Conservation (phyloP, 2,888 invertebrate species). For the Hyalella azteca region DNA sequence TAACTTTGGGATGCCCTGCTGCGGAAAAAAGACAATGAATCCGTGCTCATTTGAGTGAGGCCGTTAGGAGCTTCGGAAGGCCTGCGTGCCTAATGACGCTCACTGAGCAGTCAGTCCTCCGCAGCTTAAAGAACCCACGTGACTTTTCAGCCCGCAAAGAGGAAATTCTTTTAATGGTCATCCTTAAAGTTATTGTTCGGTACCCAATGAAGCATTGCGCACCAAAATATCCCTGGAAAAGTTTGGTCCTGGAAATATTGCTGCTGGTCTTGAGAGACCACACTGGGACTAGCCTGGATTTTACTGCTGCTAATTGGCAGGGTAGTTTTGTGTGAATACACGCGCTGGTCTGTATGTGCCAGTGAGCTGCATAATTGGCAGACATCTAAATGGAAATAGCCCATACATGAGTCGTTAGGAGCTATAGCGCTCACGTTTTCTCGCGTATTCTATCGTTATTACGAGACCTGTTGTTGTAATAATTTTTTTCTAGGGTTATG, state of each 20-base stretch:
- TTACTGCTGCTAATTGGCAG: not conserved
- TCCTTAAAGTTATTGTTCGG: not conserved
- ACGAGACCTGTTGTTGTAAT: too few species aligned
- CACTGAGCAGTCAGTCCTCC: not conserved
- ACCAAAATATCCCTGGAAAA: not conserved
- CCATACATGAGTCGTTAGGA: too few species aligned
- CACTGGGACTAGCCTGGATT: not conserved
- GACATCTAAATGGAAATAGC: too few species aligned
- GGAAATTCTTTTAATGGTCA: not conserved
- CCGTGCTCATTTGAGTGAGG: constrained; percentile 32
- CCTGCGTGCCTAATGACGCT: constrained; percentile 15
- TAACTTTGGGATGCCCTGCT: constrained; percentile 15
- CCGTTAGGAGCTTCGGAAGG: not conserved
- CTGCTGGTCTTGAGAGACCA: not conserved
- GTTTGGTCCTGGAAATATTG: not conserved
- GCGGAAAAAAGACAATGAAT: constrained; percentile 20
- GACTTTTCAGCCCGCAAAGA: not conserved
- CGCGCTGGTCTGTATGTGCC: too few species aligned
- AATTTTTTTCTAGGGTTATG: too few species aligned
- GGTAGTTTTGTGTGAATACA: not conserved
- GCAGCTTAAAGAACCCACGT: not conserved
- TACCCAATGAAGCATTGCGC: constrained; percentile 15
- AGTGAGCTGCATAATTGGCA: too few species aligned
- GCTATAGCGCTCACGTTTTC: too few species aligned
- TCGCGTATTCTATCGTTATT: too few species aligned